Evolutionary conservation across 2,797 vertebrate genomes (phyloP).

Genomic region (Austrolebias charrua): DNA sequence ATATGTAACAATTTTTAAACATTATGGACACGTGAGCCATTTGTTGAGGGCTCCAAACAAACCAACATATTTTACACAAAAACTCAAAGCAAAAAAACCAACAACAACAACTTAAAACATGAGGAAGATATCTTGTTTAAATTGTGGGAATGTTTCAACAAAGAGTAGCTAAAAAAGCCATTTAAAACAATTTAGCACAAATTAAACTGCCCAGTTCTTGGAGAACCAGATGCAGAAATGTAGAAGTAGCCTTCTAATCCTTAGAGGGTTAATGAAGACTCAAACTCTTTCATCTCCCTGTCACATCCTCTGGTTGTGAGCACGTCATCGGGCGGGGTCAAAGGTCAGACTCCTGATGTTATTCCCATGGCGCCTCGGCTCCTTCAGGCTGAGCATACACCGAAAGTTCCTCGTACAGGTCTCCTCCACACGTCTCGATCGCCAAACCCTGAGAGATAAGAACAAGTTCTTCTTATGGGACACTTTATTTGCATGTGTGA

Average conservation of each 20-base stretch:
- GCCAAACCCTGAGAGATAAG: conserved; percentile 68
- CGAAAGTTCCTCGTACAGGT: conserved; percentile 76
- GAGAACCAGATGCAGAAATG: background rate
- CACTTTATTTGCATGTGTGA: conserved; percentile 25
- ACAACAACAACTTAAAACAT: no score
- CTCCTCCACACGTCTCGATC: conserved; percentile 67
- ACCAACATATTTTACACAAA: no score
- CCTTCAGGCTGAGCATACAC: conserved; percentile 49
- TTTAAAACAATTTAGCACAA: conserved; percentile 2
- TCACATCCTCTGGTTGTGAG: background rate
- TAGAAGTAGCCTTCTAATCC: no score
- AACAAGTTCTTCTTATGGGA: background rate
- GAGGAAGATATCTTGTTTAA: no score
- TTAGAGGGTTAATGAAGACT: background rate
- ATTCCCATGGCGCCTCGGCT: conserved; percentile 67
- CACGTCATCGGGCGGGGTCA: background rate
- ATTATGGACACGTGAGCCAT: no score
- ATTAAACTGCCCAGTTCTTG: background rate
- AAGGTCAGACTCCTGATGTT: conserved; percentile 4
- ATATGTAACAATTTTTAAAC: no score
- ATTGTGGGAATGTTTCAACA: background rate
- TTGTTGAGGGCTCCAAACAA: no score
- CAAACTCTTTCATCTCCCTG: background rate
- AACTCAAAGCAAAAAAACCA: no score
- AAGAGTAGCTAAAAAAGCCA: conserved; percentile 7